These are phyloP conservation scores for Acanthoscelides obtectus DNA, from an alignment of 2,888 invertebrate genomes.

Conservation along the genomic window DNA sequence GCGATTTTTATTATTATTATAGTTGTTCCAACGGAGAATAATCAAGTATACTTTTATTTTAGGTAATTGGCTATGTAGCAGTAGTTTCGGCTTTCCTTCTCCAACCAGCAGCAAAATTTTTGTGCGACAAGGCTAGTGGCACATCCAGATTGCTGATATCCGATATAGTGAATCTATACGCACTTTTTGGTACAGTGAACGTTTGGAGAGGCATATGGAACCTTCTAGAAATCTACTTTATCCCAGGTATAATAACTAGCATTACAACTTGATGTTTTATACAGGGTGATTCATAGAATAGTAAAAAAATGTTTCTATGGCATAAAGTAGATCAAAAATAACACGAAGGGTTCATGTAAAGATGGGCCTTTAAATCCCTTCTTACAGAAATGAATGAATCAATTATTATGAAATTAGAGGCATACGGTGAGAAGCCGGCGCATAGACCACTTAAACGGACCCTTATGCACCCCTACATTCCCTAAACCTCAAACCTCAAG, in stretches of 20 bases:
- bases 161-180: conserved; percentile 71
- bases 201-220: conserved; percentile 88
- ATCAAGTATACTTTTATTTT: conserved; percentile 30
- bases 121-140: conserved; percentile 64
- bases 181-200: conserved; percentile 77
- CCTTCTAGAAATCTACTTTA: conserved; percentile 70
- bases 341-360: too few relatives aligned
- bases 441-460: too few relatives aligned
- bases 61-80: conserved; percentile 71
- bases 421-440: too few relatives aligned
- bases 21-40: neutral
- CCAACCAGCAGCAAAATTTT: conserved; percentile 69
- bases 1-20: conserved; percentile 35
- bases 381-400: too few relatives aligned
- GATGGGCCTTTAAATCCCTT: too few relatives aligned
- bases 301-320: too few relatives aligned
- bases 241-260: conserved; percentile 55
- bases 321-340: too few relatives aligned
- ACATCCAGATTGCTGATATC: conserved; percentile 64
- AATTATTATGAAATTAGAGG: too few relatives aligned
- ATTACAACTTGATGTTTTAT: too few relatives aligned
- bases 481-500: too few relatives aligned
- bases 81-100: conserved; percentile 69
- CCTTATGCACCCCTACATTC: too few relatives aligned
- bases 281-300: too few relatives aligned